Conservation (phyloP, 2,888 invertebrate species). For the Caprella mutica region DNA sequence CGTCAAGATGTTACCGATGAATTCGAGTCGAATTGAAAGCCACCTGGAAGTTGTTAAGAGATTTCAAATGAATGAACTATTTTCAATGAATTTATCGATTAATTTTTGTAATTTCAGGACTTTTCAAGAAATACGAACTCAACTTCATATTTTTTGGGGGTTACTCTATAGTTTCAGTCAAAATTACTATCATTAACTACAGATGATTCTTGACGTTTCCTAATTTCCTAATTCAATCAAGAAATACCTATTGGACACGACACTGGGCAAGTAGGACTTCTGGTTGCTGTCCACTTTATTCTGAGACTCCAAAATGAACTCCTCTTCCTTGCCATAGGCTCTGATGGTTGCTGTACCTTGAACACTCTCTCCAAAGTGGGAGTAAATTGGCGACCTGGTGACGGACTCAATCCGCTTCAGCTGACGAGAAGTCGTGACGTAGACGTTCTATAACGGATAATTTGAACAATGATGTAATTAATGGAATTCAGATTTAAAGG, state of each 20-base stretch:
- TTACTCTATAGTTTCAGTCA: too few species aligned
- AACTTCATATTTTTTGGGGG: too few species aligned
- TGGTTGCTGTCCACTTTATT: constrained; percentile 82
- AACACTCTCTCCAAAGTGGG: constrained; percentile 90
- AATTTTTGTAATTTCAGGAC: too few species aligned
- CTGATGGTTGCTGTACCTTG: constrained; percentile 71
- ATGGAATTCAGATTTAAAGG: constrained; percentile 39
- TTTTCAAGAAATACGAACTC: too few species aligned
- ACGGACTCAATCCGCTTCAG: constrained; percentile 86
- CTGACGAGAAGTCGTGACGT: constrained; percentile 85
- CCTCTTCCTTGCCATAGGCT: constrained; percentile 65
- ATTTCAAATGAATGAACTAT: too few species aligned
- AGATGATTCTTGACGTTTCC: too few species aligned
- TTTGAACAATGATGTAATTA: too few species aligned
- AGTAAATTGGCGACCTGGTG: constrained; percentile 89
- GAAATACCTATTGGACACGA: constrained; percentile 68
- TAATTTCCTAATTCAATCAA: too few species aligned
- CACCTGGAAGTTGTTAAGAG: constrained; percentile 50
- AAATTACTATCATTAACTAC: too few species aligned
- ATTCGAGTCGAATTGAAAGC: constrained; percentile 87
- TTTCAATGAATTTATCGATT: too few species aligned
- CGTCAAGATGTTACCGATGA: constrained; percentile 90
- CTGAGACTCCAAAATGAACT: constrained; percentile 82
- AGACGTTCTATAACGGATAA: constrained; percentile 59
- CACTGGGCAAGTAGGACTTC: constrained; percentile 79